These are phyloP conservation scores for Tenthredo distinguenda DNA, from an alignment of 2,888 invertebrate species.

Conservation along the genomic window DNA sequence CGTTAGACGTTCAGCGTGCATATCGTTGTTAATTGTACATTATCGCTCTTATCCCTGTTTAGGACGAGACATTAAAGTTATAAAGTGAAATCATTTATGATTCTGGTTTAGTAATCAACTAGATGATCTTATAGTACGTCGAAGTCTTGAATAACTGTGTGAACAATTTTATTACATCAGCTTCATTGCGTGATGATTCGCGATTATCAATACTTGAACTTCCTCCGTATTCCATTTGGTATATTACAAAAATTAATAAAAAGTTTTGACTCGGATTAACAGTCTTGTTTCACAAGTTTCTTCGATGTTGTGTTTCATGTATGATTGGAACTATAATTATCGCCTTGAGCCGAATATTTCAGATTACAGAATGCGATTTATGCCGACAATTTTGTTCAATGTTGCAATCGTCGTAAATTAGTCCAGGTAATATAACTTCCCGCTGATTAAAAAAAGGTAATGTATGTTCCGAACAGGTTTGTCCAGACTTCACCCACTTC, in stretches of 20 bases:
- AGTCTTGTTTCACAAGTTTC: neutral
- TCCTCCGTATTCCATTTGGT: neutral
- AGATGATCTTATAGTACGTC: neutral
- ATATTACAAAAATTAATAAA: neutral
- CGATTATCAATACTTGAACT: neutral
- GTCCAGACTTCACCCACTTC: constrained; percentile 82
- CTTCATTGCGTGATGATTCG: neutral
- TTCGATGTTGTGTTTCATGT: neutral
- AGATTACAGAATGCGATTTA: neutral
- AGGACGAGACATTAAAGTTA: neutral
- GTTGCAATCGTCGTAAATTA: neutral
- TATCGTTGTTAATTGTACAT: neutral
- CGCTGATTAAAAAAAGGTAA: neutral
- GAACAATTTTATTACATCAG: neutral
- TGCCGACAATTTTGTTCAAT: neutral
- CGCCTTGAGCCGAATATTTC: neutral
- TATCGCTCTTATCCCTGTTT: neutral
- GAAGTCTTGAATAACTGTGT: neutral
- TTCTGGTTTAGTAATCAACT: neutral
- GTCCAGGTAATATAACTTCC: neutral
- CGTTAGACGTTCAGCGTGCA: neutral
- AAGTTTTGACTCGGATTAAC: neutral
- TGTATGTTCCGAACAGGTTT: constrained; percentile 69
- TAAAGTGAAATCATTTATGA: neutral
- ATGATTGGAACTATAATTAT: neutral